A percentile compares a stretch with the other conserved stretches of the same genome.
Evolutionary conservation across 2,888 invertebrate species (phyloP).

Genomic region (Sesamia inferens): DNA sequence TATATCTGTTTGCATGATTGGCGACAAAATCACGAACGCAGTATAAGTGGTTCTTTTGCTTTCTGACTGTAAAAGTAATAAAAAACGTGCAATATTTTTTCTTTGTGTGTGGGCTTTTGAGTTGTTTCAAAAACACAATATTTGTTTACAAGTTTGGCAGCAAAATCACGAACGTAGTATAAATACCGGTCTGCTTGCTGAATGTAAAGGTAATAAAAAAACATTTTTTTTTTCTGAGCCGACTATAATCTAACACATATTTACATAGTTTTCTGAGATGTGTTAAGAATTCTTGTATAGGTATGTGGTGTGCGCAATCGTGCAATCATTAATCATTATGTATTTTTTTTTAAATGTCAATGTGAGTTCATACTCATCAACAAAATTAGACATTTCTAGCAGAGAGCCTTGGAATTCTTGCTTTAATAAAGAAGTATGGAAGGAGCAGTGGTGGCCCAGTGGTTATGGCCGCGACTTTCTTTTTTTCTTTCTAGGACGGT

Average conservation of each 20-base stretch:
- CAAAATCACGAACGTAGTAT: background rate
- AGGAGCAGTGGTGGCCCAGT: too few species aligned
- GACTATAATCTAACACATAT: background rate
- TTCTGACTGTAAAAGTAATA: conserved; percentile 7
- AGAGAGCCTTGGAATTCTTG: background rate
- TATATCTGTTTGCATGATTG: background rate
- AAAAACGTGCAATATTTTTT: too few species aligned
- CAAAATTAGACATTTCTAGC: background rate
- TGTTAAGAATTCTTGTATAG: background rate
- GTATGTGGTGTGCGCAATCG: background rate
- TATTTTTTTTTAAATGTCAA: background rate
- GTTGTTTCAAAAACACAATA: background rate
- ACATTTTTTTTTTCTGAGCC: background rate
- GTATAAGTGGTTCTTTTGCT: background rate
- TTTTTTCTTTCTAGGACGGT: too few species aligned
- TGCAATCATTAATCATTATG: background rate
- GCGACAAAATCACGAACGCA: background rate
- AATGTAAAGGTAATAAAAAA: too few species aligned
- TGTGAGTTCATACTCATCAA: background rate
- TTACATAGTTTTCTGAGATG: background rate
- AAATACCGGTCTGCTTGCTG: too few species aligned
- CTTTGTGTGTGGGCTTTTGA: background rate
- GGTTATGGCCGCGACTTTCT: too few species aligned
- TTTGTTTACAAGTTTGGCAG: background rate
- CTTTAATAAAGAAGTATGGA: background rate